A percentile compares a stretch with the other conserved stretches of the same genome.
phyloP scores from a whole-genome alignment of 2,888 invertebrate genomes.

The Gastracanthus pulcherrimus region DNA sequence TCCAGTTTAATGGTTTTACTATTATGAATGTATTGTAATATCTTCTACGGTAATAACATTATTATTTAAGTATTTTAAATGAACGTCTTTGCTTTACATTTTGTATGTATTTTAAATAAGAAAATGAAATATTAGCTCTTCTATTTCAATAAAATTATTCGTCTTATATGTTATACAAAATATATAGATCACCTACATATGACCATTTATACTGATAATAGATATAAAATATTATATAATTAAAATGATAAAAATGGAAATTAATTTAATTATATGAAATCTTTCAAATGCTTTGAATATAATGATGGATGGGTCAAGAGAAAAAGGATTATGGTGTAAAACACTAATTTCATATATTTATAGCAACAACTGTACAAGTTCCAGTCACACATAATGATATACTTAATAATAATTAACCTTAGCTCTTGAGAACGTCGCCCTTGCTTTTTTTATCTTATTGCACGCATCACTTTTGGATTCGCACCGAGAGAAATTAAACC shows the following conservation, averaged over 20 bases:
- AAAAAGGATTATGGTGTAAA: constrained; percentile 72
- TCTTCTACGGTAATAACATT: background rate
- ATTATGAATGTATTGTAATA: background rate
- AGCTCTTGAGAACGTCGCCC: constrained; percentile 43
- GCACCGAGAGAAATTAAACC: constrained; percentile 47
- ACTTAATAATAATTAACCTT: constrained; percentile 62
- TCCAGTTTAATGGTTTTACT: background rate
- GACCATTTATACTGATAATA: no score
- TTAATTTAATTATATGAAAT: background rate
- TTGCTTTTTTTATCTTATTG: constrained; percentile 29
- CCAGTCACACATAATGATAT: constrained; percentile 71
- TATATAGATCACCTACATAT: no score
- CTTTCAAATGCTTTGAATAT: background rate
- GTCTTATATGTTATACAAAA: no score
- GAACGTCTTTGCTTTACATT: no score
- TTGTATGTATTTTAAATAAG: no score
- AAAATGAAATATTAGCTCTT: no score
- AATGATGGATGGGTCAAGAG: constrained; percentile 29
- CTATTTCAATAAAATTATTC: no score
- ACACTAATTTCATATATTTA: constrained; percentile 77
- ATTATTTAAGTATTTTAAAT: background rate
- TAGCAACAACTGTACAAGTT: constrained; percentile 77
- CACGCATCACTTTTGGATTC: constrained; percentile 49
- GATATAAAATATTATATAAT: no score
- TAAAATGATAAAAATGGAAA: background rate